Evolutionary conservation across 2,113 vertebrate species (phyloP).

Genomic region (Morphnarchus princeps): DNA sequence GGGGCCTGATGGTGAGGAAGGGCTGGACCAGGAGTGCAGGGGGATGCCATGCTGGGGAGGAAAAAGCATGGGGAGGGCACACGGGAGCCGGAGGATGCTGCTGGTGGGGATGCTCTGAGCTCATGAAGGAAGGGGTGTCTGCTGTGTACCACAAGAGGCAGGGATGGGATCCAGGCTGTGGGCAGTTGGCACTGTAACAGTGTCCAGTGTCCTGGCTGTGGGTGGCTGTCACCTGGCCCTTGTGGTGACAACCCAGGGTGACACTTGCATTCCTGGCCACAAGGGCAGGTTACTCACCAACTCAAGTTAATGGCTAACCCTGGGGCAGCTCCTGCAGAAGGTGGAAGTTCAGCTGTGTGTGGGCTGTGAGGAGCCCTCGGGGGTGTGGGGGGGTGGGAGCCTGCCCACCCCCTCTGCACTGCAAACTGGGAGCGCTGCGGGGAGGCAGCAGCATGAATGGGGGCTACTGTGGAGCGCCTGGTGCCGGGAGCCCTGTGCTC

Average conservation of each 20-base stretch:
- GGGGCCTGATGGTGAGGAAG: neutral
- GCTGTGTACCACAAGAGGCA: neutral
- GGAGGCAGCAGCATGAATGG: conserved; percentile 50
- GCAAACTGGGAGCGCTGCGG: accelerated
- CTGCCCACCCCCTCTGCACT: neutral
- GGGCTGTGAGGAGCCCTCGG: neutral
- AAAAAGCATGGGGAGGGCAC: neutral
- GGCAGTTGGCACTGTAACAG: neutral
- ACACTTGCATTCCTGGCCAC: conserved; percentile 4
- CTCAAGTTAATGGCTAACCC: conserved; percentile 69
- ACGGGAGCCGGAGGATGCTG: neutral
- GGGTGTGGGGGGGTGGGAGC: neutral
- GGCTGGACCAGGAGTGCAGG: neutral
- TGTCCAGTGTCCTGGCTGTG: neutral
- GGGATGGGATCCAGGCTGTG: neutral
- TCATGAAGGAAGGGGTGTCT: neutral
- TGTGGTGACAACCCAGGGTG: neutral
- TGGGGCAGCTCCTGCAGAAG: conserved; percentile 20
- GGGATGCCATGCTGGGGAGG: neutral
- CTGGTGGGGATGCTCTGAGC: neutral
- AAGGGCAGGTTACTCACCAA: conserved; percentile 46
- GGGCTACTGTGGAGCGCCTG: neutral
- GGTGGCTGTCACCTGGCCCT: neutral
- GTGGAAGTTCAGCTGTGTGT: conserved; percentile 39
- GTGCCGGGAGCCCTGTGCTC: neutral